phyloP scores from a whole-genome alignment of 2,113 vertebrate genomes.

The Pogona vitticeps region DNA sequence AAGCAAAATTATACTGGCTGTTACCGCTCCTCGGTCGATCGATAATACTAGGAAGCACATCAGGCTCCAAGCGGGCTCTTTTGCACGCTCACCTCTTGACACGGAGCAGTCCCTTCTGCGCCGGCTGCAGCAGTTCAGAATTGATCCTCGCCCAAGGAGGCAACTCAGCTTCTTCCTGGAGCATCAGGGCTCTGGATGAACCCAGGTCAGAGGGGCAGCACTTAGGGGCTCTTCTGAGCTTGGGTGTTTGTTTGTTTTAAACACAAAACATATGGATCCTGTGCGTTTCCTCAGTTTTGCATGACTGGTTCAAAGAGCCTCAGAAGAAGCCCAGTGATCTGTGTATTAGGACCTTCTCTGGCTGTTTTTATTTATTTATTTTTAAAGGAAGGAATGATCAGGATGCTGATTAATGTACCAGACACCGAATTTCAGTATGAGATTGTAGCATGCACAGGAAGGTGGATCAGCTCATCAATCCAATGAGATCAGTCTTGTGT shows the following conservation, averaged over 20 bases:
- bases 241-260: background rate
- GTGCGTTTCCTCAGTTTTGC: background rate
- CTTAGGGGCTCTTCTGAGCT: background rate
- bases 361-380: too few relatives aligned
- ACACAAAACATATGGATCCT: background rate
- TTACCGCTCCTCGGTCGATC: constrained; percentile 67
- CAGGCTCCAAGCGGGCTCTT: constrained; percentile 11
- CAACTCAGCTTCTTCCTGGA: background rate
- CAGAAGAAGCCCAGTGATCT: too few relatives aligned
- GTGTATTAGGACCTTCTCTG: too few relatives aligned
- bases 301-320: background rate
- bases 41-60: constrained; percentile 44
- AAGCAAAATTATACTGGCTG: constrained; percentile 69
- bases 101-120: background rate
- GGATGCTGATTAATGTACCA: too few relatives aligned
- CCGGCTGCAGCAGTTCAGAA: background rate
- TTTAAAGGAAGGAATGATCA: too few relatives aligned
- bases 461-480: too few relatives aligned
- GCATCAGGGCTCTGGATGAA: background rate
- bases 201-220: background rate
- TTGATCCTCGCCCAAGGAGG: background rate
- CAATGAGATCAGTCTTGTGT: too few relatives aligned
- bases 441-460: too few relatives aligned
- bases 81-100: background rate
- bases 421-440: too few relatives aligned